Evolutionary conservation across 2,888 invertebrate species (phyloP).

Genomic region (Adelognathus sp.): DNA sequence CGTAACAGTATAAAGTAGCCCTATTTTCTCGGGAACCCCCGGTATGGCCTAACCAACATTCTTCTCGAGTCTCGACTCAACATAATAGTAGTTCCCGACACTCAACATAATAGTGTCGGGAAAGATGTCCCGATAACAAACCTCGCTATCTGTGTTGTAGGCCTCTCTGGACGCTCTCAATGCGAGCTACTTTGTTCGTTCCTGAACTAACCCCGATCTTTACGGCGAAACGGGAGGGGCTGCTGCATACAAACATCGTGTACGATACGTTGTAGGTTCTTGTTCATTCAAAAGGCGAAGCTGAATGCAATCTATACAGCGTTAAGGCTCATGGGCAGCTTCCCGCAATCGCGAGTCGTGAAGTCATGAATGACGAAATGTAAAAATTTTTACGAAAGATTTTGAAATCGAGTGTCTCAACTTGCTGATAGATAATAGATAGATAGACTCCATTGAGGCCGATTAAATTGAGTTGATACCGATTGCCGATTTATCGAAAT

Average conservation of each 20-base stretch:
- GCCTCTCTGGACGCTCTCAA: conserved; percentile 9
- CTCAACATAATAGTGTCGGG: conserved; percentile 58
- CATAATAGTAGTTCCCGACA: conserved; percentile 68
- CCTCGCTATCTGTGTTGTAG: conserved; percentile 3
- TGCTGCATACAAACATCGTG: background rate
- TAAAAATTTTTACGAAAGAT: too few species aligned
- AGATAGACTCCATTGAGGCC: too few species aligned
- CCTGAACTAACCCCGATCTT: background rate
- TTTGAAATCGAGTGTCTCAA: too few species aligned
- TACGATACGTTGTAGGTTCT: background rate
- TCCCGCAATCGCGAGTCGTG: too few species aligned
- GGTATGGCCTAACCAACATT: conserved; percentile 36
- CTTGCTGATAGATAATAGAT: too few species aligned
- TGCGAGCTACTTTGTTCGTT: background rate
- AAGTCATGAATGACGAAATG: too few species aligned
- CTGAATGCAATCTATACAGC: too few species aligned
- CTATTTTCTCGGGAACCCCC: conserved; percentile 26
- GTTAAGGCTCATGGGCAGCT: too few species aligned
- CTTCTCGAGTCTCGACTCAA: conserved; percentile 59
- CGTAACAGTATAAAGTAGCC: background rate
- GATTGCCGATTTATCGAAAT: too few species aligned
- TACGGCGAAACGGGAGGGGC: background rate
- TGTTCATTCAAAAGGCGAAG: too few species aligned
- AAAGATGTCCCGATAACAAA: conserved; percentile 44
- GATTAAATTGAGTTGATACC: too few species aligned